Evolutionary conservation across 2,888 invertebrate genomes (phyloP).

Genomic region (Ophion costatus): DNA sequence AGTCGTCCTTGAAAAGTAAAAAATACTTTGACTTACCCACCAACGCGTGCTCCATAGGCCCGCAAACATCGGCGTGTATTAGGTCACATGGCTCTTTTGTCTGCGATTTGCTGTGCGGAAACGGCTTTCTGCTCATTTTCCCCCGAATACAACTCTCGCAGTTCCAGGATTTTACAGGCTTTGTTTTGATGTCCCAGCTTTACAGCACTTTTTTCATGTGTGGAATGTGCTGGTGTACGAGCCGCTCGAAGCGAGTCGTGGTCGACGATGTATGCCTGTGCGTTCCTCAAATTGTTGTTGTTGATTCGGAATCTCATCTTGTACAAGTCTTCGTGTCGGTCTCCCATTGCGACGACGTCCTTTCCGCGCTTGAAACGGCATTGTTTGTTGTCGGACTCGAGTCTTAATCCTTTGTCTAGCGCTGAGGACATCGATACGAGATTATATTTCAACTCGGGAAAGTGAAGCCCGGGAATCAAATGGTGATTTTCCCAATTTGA

Average conservation of each 20-base stretch:
- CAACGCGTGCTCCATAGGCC: conserved; percentile 53
- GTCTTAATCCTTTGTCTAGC: conserved; percentile 59
- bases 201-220: conserved; percentile 48
- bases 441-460: conserved; percentile 61
- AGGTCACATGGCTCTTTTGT: conserved; percentile 53
- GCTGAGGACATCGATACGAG: conserved; percentile 46
- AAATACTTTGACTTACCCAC: neutral
- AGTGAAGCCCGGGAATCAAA: conserved; percentile 48
- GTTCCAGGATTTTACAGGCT: neutral
- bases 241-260: neutral
- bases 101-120: conserved; percentile 42
- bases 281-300: conserved; percentile 47
- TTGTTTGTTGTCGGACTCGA: conserved; percentile 26
- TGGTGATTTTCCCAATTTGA: conserved; percentile 57
- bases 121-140: conserved; percentile 56
- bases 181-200: conserved; percentile 18
- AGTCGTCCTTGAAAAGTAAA: too few relatives aligned
- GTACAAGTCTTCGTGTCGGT: conserved; percentile 41
- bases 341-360: conserved; percentile 49
- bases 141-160: conserved; percentile 54
- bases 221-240: conserved; percentile 34
- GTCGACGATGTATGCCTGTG: conserved; percentile 17
- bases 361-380: conserved; percentile 22
- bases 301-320: conserved; percentile 52
- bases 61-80: conserved; percentile 64